phyloP scores from a whole-genome alignment of 2,888 invertebrate genomes.

The Zhengitettix transpicula region DNA sequence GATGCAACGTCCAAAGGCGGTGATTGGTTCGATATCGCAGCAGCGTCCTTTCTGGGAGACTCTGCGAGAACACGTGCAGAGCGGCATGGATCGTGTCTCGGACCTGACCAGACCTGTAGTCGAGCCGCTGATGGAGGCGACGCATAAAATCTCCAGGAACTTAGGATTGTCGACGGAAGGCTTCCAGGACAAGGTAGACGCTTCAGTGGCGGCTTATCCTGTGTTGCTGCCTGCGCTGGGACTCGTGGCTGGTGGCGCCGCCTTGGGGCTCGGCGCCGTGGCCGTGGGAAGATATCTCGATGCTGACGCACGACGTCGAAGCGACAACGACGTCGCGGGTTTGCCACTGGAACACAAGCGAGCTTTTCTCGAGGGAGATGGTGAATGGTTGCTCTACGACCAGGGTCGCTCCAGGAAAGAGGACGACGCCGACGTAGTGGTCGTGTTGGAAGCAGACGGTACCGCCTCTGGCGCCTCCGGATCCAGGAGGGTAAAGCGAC shows the following conservation, averaged over 20 bases:
- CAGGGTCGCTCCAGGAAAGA: not conserved
- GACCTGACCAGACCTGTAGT: constrained; percentile 46
- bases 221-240: constrained; percentile 60
- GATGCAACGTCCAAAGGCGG: too few relatives aligned
- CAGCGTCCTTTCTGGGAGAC: constrained; percentile 45
- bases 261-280: constrained; percentile 62
- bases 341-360: too few relatives aligned
- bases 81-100: constrained; percentile 50
- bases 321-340: not conserved
- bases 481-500: not conserved
- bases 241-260: constrained; percentile 66
- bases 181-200: constrained; percentile 9
- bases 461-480: not conserved
- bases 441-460: not conserved
- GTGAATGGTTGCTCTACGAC: constrained; percentile 21
- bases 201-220: constrained; percentile 30
- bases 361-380: constrained; percentile 23
- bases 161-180: constrained; percentile 40
- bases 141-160: constrained; percentile 43
- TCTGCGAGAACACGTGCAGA: constrained; percentile 48
- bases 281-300: constrained; percentile 57
- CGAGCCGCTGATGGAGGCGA: constrained; percentile 60
- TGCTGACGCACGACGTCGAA: constrained; percentile 25
- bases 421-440: not conserved
- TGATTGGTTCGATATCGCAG: not conserved